Base-by-base conservation (phyloP, 2,797 vertebrate genomes). In the Poeciliopsis turneri region DNA sequence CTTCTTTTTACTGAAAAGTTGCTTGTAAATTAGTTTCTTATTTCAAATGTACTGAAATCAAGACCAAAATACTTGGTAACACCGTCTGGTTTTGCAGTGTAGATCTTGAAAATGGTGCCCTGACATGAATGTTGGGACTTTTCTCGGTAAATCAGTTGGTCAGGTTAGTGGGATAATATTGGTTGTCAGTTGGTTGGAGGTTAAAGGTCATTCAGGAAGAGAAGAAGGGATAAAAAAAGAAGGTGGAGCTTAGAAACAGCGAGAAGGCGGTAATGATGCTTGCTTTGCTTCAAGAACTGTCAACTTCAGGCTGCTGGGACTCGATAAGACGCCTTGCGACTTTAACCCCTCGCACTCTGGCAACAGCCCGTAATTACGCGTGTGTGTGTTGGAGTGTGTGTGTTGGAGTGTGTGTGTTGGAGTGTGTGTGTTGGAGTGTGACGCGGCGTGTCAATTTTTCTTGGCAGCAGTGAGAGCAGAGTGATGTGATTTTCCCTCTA, bases 401-500 rank as follows among this genome's bases (percentile, higher is more conserved):
- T 74, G 82, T 74, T 79, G 30, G 1, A 30, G 30, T 30, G 30
- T 30, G 80, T 74, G 82, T 74, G 82, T 36, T 36, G 36, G 3
- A 39, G 46, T n/a, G 76, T 46, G 84, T 80, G 80, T 74, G 82
- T 53, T 1, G 82, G 76, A 74, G 79, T 88, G 81, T 81, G 90
- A 91, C 89, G 86, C 84, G 82, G 79, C 28, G 73, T 88, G 86
- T 92, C 89, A 85, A 64, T 92, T 88, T 90, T 83, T 88, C 85
- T 90, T 84, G 88, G 89, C 88, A 81, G 88, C 77, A 23, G 64
- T 70, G 84, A 81, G 82, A 86, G 86, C 74, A 39, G 90, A 87
- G 86, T 88, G 92, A 92, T 92, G 90, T 88, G 90, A 91, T 92
- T 90, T 90, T 82, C 87, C 81, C 86, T 87, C 90, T 89, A 91